Conservation (phyloP, 1,140 invertebrate species). For the Tetraneura akinire region DNA sequence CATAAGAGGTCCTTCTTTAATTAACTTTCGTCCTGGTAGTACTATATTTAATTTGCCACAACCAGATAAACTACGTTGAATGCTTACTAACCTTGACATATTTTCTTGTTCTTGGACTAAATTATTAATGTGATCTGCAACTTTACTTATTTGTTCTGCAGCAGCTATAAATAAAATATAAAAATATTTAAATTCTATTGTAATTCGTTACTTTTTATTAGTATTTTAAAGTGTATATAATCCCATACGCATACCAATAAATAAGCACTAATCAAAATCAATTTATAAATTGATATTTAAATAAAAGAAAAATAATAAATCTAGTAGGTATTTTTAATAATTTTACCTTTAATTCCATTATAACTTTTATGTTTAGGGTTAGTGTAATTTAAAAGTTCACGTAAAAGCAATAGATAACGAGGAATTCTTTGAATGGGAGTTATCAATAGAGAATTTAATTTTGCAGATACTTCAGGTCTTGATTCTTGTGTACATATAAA, state of each 20-base stretch:
- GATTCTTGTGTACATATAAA: slow-evolving; percentile 70
- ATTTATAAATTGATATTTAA: background rate
- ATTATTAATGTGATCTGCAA: slow-evolving; percentile 71
- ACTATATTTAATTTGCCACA: slow-evolving; percentile 66
- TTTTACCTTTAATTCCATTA: slow-evolving; percentile 53
- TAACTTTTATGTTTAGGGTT: slow-evolving; percentile 53
- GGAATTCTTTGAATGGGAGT: slow-evolving; percentile 77
- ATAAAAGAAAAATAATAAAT: no score
- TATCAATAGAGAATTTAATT: slow-evolving; percentile 72
- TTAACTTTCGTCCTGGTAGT: slow-evolving; percentile 68
- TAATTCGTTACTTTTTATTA: no score
- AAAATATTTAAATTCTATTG: background rate
- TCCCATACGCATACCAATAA: background rate
- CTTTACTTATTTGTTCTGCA: slow-evolving; percentile 67
- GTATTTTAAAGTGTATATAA: no score
- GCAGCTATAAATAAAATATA: slow-evolving; percentile 62
- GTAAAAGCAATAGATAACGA: slow-evolving; percentile 72
- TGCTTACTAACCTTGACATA: slow-evolving; percentile 67
- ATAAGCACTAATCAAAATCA: background rate
- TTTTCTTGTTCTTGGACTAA: slow-evolving; percentile 73
- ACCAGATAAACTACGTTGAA: slow-evolving; percentile 67
- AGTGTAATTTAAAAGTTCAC: slow-evolving; percentile 70
- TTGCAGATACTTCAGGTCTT: slow-evolving; percentile 70
- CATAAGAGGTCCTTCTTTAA: slow-evolving; percentile 71
- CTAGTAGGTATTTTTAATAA: no score